Conservation (phyloP, 64 coral and sea anemone genomes). For the Dendrophyllia cribrosa region DNA sequence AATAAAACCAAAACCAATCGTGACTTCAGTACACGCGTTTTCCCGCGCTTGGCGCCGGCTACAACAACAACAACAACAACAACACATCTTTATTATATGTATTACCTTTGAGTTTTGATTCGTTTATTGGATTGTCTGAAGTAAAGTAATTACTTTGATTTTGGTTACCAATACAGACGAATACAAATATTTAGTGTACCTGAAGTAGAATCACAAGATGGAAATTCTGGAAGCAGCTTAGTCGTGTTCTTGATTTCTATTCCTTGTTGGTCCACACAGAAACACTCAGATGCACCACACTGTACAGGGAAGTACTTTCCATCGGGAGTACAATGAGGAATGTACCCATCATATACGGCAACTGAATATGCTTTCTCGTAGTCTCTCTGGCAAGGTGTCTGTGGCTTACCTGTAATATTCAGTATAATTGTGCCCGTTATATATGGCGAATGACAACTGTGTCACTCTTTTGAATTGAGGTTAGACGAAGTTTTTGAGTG, state of each 20-base stretch:
- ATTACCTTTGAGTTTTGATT: too few species aligned
- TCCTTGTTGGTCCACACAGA: constrained; percentile 84
- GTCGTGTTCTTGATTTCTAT: constrained; percentile 67
- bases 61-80: too few species aligned
- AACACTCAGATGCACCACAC: constrained; percentile 74
- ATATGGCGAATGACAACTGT: too few species aligned
- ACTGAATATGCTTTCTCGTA: background rate
- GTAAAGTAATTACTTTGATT: too few species aligned
- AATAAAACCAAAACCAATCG: too few species aligned
- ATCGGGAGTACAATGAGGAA: constrained; percentile 72
- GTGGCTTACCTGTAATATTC: constrained; percentile 41
- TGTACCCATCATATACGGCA: background rate
- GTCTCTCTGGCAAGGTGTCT: constrained; percentile 41
- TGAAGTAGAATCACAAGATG: constrained; percentile 45
- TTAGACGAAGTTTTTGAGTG: too few species aligned
- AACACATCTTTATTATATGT: too few species aligned
- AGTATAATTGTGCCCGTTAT: background rate
- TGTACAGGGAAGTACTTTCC: constrained; percentile 85
- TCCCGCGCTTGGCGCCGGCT: too few species aligned
- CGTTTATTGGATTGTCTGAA: too few species aligned
- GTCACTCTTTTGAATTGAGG: too few species aligned
- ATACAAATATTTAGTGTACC: background rate
- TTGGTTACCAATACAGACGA: too few species aligned
- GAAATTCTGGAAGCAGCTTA: constrained; percentile 55
- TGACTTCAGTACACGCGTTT: too few species aligned